These are phyloP conservation scores for Eupithecia inturbata DNA, from an alignment of 2,888 invertebrate genomes.

Conservation along the genomic window DNA sequence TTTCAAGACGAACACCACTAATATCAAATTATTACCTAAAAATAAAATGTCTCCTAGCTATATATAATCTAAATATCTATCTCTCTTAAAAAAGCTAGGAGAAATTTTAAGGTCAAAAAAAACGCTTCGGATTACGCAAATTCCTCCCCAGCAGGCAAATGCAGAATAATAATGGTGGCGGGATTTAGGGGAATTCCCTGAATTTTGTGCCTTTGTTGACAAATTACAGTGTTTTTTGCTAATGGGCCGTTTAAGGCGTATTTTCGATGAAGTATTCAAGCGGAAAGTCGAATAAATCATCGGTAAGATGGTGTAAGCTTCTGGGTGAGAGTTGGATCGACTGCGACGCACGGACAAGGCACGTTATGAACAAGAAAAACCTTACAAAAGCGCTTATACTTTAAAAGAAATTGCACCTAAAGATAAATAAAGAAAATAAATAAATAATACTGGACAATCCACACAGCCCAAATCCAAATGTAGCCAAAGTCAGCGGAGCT, in stretches of 20 bases:
- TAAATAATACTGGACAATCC: not conserved
- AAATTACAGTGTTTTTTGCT: constrained; percentile 77
- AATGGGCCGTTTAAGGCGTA: constrained; percentile 65
- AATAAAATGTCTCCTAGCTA: too few species aligned
- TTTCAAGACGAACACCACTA: constrained; percentile 6
- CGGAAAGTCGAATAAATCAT: constrained; percentile 41
- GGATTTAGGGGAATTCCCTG: constrained; percentile 68
- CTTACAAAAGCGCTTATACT: not conserved
- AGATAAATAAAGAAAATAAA: not conserved
- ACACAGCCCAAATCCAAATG: not conserved
- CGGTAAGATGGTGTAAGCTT: constrained; percentile 31
- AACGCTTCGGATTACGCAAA: constrained; percentile 69
- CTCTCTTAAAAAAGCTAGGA: constrained; percentile 29
- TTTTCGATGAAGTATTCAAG: constrained; percentile 55
- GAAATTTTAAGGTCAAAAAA: constrained; percentile 53
- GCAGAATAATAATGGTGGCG: constrained; percentile 73
- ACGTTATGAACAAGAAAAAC: not conserved
- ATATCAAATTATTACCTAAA: constrained; percentile 27
- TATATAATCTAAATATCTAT: too few species aligned
- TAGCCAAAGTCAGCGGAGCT: not conserved
- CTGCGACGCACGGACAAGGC: not conserved
- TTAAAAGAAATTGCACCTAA: not conserved
- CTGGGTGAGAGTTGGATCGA: not conserved
- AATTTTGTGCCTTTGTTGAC: constrained; percentile 73
- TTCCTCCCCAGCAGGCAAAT: constrained; percentile 68